phyloP scores from a whole-genome alignment of 2,797 vertebrate genomes.

The Cuniculus paca region DNA sequence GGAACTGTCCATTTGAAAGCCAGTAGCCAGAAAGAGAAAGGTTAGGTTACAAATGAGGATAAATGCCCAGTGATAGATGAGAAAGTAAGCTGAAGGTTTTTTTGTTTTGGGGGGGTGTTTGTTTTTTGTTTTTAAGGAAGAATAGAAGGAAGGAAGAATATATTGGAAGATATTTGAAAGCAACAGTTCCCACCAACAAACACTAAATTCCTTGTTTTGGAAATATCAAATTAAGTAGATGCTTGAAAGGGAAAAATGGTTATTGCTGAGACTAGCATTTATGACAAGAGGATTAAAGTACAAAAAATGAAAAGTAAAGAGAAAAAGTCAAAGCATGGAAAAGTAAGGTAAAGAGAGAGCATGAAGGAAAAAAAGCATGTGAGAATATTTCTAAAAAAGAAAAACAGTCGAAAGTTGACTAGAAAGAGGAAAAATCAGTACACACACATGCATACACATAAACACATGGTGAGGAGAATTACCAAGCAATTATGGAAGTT shows the following conservation, averaged over 20 bases:
- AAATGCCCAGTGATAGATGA: neutral
- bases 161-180: neutral
- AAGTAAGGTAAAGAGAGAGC: neutral
- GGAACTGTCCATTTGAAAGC: neutral
- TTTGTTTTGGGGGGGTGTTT: neutral
- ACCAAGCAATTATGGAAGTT: neutral
- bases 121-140: neutral
- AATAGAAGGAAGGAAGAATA: neutral
- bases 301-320: slow-evolving; percentile 26
- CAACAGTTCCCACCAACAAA: neutral
- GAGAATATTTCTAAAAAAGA: neutral
- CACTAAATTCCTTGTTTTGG: neutral
- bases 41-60: neutral
- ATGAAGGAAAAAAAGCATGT: neutral
- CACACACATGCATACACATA: neutral
- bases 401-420: neutral
- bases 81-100: neutral
- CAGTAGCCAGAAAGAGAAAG: neutral
- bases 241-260: neutral
- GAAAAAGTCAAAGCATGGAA: neutral
- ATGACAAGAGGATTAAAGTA: neutral
- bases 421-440: neutral
- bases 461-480: neutral
- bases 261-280: neutral
- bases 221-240: slow-evolving; percentile 3